Evolutionary conservation across 1,140 invertebrate genomes (phyloP).

Genomic region (Drosophila kanapiae): DNA sequence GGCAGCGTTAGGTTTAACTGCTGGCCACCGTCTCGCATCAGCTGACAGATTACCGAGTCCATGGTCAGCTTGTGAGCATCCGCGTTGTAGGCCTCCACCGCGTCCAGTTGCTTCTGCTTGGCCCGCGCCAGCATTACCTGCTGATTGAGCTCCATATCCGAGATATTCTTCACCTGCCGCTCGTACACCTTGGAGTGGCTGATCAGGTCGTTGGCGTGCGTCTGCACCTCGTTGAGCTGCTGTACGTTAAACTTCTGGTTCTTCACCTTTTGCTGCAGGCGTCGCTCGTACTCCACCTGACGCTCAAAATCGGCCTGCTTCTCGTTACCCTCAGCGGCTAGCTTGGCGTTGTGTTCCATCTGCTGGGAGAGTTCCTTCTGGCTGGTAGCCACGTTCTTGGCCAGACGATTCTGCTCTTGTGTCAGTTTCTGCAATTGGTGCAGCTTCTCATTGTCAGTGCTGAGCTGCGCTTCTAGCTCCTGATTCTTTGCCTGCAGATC

Average conservation of each 20-base stretch:
- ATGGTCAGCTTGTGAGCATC: conserved; percentile 44
- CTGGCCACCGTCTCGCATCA: background rate
- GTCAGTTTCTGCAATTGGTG: conserved; percentile 9
- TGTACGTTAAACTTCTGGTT: conserved; percentile 35
- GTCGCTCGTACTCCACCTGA: conserved; percentile 20
- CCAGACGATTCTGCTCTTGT: conserved; percentile 9
- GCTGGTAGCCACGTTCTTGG: background rate
- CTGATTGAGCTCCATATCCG: conserved; percentile 52
- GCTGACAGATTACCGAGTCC: conserved; percentile 34
- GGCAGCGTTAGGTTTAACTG: conserved; percentile 49
- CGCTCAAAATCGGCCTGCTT: background rate
- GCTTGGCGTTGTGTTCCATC: background rate
- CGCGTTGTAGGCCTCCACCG: conserved; percentile 60
- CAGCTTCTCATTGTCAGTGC: conserved; percentile 5
- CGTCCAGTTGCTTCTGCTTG: conserved; percentile 68
- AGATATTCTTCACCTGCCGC: conserved; percentile 43
- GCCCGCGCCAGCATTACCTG: conserved; percentile 66
- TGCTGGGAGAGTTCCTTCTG: background rate
- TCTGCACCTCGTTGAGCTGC: conserved; percentile 32
- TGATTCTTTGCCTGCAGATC: background rate
- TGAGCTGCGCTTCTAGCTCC: conserved; percentile 7
- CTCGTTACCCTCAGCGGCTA: conserved; percentile 2
- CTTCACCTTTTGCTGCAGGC: conserved; percentile 28
- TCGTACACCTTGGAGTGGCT: conserved; percentile 50
- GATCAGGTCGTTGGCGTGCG: conserved; percentile 30